phyloP scores from a whole-genome alignment of 2,888 invertebrate species.

The Agapostemon virescens region DNA sequence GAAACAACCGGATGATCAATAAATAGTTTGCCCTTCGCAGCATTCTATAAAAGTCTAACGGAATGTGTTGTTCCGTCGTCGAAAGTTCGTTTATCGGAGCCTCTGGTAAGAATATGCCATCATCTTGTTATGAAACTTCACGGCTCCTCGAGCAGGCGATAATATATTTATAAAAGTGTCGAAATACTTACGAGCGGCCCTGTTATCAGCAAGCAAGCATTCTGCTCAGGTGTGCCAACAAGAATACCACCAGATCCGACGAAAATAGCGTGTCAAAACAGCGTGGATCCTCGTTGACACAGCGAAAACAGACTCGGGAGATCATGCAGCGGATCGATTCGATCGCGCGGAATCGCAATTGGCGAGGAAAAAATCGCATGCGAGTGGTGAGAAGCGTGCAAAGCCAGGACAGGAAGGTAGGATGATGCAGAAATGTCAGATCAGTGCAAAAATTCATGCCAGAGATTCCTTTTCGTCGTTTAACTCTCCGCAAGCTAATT shows the following conservation, averaged over 20 bases:
- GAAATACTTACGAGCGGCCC: neutral
- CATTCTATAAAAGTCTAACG: too few species aligned
- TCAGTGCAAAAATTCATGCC: neutral
- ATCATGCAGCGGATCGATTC: neutral
- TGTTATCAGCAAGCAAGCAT: conserved; percentile 1
- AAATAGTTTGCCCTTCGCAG: too few species aligned
- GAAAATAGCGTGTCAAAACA: neutral
- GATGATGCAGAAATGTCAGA: neutral
- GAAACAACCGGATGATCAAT: too few species aligned
- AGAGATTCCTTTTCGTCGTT: too few species aligned
- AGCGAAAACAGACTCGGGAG: neutral
- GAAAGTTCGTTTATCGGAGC: neutral
- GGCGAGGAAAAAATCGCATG: neutral
- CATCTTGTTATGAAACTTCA: neutral
- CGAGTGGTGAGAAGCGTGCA: neutral
- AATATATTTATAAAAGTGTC: neutral
- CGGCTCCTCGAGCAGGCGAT: neutral
- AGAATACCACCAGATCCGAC: neutral
- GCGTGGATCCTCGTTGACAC: neutral
- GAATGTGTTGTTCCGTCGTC: neutral
- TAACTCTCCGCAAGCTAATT: too few species aligned
- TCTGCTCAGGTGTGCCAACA: neutral
- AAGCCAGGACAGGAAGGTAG: neutral
- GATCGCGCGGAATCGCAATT: neutral
- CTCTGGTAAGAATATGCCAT: neutral